A percentile compares a stretch with the other conserved stretches of the same genome.
These are phyloP conservation scores for Euspilapteryx auroguttella DNA, from an alignment of 2,888 invertebrate genomes.

Conservation along the genomic window DNA sequence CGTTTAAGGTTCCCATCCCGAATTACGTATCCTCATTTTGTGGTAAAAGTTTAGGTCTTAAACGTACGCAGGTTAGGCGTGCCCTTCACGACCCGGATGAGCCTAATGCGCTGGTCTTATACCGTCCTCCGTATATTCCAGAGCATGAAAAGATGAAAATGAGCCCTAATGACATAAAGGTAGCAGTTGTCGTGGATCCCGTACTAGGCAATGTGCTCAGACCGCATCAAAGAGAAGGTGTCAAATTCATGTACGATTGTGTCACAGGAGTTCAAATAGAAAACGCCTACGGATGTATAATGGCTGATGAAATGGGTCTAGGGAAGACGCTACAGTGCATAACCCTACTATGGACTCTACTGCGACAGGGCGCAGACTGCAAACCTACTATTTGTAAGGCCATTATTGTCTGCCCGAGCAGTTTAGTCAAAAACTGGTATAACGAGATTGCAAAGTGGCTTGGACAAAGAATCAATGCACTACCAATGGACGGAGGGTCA, in stretches of 20 bases:
- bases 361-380: slow-evolving; percentile 91
- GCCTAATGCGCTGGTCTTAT: slow-evolving; percentile 89
- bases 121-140: slow-evolving; percentile 78
- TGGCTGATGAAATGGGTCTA: slow-evolving; percentile 99
- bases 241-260: slow-evolving; percentile 99
- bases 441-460: slow-evolving; percentile 99
- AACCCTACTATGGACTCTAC: slow-evolving; percentile 90
- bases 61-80: slow-evolving; percentile 62
- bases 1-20: slow-evolving; percentile 91
- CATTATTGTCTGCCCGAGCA: slow-evolving; percentile 95
- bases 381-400: slow-evolving; percentile 90
- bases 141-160: slow-evolving; percentile 87
- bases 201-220: slow-evolving; percentile 84
- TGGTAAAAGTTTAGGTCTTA: slow-evolving; percentile 79
- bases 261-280: slow-evolving; percentile 91
- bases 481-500: slow-evolving; percentile 85
- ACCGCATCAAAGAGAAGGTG: slow-evolving; percentile 98
- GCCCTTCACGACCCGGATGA: slow-evolving; percentile 91
- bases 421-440: slow-evolving; percentile 98
- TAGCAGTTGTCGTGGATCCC: slow-evolving; percentile 98
- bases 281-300: slow-evolving; percentile 90
- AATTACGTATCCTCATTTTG: slow-evolving; percentile 80
- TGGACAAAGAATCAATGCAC: slow-evolving; percentile 74
- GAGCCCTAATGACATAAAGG: slow-evolving; percentile 67
- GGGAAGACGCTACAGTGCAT: slow-evolving; percentile 99